These are phyloP conservation scores for Nemopilema nomurai DNA, from an alignment of 30 jellyfish, hydroid and myxozoan species.

Conservation along the genomic window DNA sequence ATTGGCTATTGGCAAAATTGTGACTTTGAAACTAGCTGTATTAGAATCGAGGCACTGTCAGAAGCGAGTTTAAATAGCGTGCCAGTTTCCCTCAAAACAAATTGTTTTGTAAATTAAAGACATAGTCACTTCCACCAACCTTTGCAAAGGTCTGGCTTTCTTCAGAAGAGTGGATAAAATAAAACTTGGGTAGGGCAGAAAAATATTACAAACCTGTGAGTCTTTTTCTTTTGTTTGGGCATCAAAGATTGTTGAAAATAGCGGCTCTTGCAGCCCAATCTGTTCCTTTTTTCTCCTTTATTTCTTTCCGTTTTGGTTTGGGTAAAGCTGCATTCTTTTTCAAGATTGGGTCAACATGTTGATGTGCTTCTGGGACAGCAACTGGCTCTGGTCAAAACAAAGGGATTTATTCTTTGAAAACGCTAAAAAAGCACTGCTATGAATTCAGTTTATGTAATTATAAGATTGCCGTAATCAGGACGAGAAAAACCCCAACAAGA, in stretches of 20 bases:
- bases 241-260: constrained; percentile 67
- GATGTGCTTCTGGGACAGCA: constrained; percentile 20
- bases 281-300: constrained; percentile 69
- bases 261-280: constrained; percentile 84
- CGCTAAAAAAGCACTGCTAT: no score
- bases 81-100: no score
- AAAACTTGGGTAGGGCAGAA: not conserved
- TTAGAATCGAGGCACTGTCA: no score
- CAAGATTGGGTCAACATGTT: constrained; percentile 12
- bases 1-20: no score
- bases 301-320: constrained; percentile 75
- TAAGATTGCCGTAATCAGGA: no score
- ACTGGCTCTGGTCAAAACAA: constrained; percentile 38
- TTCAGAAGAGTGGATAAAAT: not conserved
- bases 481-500: no score
- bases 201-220: not conserved
- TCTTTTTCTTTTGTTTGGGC: not conserved
- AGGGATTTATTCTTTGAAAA: no score
- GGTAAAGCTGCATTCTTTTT: constrained; percentile 70
- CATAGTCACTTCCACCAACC: no score
- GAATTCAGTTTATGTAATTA: no score
- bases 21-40: no score
- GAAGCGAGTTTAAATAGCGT: no score
- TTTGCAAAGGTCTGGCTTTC: not conserved
- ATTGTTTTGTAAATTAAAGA: no score